phyloP scores from a whole-genome alignment of 2,113 vertebrate species.

The Sigmodon hispidus region DNA sequence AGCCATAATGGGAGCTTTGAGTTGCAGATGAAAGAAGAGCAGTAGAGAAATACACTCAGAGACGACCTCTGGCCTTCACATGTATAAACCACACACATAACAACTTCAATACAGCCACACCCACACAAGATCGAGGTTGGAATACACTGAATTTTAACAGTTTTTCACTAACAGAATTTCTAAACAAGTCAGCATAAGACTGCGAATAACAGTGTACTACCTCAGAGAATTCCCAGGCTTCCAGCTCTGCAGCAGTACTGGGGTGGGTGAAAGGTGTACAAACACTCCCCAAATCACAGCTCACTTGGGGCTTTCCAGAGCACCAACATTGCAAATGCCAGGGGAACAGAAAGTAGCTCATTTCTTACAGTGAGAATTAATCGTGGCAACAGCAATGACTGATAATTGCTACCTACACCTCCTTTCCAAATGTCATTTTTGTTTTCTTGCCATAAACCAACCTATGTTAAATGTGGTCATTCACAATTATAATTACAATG shows the following conservation, averaged over 20 bases:
- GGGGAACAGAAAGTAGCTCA: not conserved
- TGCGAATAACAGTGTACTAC: not conserved
- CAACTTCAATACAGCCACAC: not conserved
- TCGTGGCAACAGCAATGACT: not conserved
- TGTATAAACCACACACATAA: not conserved
- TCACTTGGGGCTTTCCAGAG: no score
- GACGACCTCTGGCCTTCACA: not conserved
- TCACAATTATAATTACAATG: not conserved
- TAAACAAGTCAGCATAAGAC: not conserved
- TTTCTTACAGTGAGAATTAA: not conserved
- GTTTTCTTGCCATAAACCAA: not conserved
- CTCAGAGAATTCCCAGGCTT: not conserved
- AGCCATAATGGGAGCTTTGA: not conserved
- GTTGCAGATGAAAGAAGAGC: not conserved
- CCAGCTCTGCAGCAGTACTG: not conserved
- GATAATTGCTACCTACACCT: not conserved
- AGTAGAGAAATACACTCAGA: not conserved
- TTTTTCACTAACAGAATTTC: not conserved
- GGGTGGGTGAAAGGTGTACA: accelerated
- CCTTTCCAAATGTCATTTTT: not conserved
- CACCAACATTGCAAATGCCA: not conserved
- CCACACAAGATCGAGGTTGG: not conserved
- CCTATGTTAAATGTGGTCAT: not conserved
- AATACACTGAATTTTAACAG: not conserved
- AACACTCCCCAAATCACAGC: not conserved